Percentiles rank a stretch among this genome's conserved stretches.
Conservation (phyloP, 2,113 vertebrate species). For the Camelus dromedarius region DNA sequence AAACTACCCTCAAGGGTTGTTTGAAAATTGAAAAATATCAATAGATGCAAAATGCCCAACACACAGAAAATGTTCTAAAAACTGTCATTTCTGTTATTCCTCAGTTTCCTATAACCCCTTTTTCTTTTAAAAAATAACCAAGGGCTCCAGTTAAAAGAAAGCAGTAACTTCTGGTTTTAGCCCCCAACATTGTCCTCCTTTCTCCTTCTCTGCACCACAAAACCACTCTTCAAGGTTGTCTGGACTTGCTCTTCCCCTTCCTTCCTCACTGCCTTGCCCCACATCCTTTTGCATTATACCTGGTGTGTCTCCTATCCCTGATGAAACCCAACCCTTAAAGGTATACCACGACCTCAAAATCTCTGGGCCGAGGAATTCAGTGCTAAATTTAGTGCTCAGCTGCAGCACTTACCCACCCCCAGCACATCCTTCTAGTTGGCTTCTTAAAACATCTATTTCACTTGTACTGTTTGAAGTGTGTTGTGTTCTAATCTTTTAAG, state of each 20-base stretch:
- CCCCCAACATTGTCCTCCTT: neutral
- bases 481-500: neutral
- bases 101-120: neutral
- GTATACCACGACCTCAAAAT: neutral
- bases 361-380: neutral
- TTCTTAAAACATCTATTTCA: conserved; percentile 6
- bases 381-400: neutral
- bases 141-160: neutral
- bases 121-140: neutral
- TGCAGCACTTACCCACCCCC: neutral
- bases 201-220: conserved; percentile 1
- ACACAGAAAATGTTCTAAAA: neutral
- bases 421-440: neutral
- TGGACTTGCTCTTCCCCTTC: neutral
- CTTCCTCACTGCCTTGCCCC: neutral
- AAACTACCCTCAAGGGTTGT: neutral
- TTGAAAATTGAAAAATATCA: neutral
- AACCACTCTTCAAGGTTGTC: neutral
- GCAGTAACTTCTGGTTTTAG: neutral
- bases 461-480: neutral
- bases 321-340: neutral
- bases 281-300: neutral
- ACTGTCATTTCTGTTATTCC: neutral
- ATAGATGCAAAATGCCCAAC: neutral
- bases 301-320: neutral